Evolutionary conservation across 1,140 invertebrate genomes (phyloP).

Genomic region (Trichomalopsis sarcophagae): DNA sequence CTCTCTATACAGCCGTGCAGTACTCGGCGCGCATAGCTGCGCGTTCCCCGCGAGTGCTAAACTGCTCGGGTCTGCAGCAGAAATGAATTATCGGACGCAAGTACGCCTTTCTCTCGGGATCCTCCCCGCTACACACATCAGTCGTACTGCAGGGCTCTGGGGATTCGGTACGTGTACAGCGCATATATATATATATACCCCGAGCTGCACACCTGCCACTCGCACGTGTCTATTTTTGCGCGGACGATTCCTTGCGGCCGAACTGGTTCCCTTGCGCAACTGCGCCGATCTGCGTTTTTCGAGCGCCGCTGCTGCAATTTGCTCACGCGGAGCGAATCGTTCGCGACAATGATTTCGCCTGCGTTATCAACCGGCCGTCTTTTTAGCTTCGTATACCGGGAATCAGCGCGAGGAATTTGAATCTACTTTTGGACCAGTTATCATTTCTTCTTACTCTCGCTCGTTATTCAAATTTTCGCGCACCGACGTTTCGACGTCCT

Average conservation of each 20-base stretch:
- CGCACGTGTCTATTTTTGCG: background rate
- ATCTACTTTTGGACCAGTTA: background rate
- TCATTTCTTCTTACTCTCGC: too few relatives aligned
- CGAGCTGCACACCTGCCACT: background rate
- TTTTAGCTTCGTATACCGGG: too few relatives aligned
- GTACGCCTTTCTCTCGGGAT: background rate
- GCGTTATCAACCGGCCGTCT: background rate
- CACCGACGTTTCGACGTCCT: too few relatives aligned
- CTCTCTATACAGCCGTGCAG: background rate
- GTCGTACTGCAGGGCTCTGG: background rate
- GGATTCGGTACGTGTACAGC: background rate
- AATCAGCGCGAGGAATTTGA: background rate
- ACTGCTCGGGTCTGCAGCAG: background rate
- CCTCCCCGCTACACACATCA: background rate
- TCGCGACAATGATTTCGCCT: background rate
- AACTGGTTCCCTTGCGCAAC: background rate
- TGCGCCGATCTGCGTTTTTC: background rate
- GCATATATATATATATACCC: too few relatives aligned
- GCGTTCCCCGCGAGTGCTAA: background rate
- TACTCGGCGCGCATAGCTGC: background rate
- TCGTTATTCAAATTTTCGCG: too few relatives aligned
- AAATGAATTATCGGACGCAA: conserved; percentile 18
- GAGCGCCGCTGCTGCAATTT: background rate
- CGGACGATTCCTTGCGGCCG: background rate
- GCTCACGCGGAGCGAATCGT: background rate